Evolutionary conservation across 2,888 invertebrate genomes (phyloP), one percentile per base, ranked within the genome.

Genomic region (Petrolisthes manimaculis): DNA sequence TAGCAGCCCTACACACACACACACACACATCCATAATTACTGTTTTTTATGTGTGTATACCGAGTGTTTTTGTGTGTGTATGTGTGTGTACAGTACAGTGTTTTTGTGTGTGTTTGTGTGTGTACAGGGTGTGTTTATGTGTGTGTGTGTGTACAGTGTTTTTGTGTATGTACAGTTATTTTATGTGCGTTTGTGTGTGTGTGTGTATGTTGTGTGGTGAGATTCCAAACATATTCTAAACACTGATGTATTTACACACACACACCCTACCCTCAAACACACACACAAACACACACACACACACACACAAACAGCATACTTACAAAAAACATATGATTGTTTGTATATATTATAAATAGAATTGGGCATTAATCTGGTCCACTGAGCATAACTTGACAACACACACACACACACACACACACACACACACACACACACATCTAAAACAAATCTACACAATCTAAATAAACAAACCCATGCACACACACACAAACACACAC

Each of bases 181-280:
- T 14, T 55, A 81, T 81, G n/a, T 81, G 55, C 3, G 56, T 81
- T 55, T 81, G 56, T 81, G 4, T 81, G n/a, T 81, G 56, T 81
- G 37, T 37, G 37, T 37, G 37, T 37, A 37, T 37, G 37, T 37
- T 37, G 37, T 37, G 37, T 37, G 0, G 37, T 37, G 37, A 37
- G 37, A 37, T 37, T 37, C 37, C 37, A 37, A 37, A 37, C 37
- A 37, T 37, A 37, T 37, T 37, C 37, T 37, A 37, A 37, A 37
- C 37, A 37, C 37, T 37, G 37, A 37, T 37, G 37, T 2, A 37
- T 37, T 18, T 82, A 82, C n/a, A 5, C 67, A 82, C 21, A 4
- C 67, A 24, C 24, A 2, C 24, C 12, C 55, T n/a, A 3, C 24
- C 21, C 18, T 2, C 37, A 37, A 37, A 37, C 37, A 37, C 37